A percentile compares a stretch with the other conserved stretches of the same genome.
These are phyloP conservation scores for Melinaea menophilus DNA, from an alignment of 2,888 invertebrate species.

Conservation along the genomic window DNA sequence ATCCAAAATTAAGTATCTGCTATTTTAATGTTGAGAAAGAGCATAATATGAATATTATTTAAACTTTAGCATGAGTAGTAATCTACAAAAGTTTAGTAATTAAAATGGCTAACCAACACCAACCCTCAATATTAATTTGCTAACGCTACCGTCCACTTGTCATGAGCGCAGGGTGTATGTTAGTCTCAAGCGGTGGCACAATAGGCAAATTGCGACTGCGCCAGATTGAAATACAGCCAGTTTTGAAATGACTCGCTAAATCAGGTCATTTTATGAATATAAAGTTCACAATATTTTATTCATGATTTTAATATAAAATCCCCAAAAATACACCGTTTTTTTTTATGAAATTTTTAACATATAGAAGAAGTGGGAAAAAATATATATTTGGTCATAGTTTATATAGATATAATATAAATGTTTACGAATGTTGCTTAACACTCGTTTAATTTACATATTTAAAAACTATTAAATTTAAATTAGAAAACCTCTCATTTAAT, in stretches of 20 bases:
- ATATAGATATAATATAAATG: neutral
- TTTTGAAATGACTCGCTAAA: slow-evolving; percentile 9
- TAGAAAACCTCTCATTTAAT: neutral
- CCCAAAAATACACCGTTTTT: too few species aligned
- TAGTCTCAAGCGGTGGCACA: slow-evolving; percentile 34
- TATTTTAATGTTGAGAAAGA: too few species aligned
- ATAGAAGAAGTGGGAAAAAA: too few species aligned
- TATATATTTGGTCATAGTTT: too few species aligned
- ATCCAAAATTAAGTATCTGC: too few species aligned
- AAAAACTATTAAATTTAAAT: slow-evolving; percentile 4
- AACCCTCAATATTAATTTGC: slow-evolving; percentile 12
- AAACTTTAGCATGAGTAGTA: too few species aligned
- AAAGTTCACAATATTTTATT: too few species aligned
- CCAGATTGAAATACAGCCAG: slow-evolving; percentile 22
- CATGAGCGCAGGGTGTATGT: slow-evolving; percentile 22
- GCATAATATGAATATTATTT: too few species aligned
- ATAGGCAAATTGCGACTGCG: slow-evolving; percentile 28
- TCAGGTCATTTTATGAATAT: neutral
- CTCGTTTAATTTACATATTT: neutral
- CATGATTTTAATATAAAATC: too few species aligned
- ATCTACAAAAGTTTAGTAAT: neutral
- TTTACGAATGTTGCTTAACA: neutral
- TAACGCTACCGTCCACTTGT: slow-evolving; percentile 23
- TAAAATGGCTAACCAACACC: slow-evolving; percentile 4
- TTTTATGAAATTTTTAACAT: too few species aligned